Base-by-base conservation (phyloP, 2,113 vertebrate species). In the Phalacrocorax aristotelis region DNA sequence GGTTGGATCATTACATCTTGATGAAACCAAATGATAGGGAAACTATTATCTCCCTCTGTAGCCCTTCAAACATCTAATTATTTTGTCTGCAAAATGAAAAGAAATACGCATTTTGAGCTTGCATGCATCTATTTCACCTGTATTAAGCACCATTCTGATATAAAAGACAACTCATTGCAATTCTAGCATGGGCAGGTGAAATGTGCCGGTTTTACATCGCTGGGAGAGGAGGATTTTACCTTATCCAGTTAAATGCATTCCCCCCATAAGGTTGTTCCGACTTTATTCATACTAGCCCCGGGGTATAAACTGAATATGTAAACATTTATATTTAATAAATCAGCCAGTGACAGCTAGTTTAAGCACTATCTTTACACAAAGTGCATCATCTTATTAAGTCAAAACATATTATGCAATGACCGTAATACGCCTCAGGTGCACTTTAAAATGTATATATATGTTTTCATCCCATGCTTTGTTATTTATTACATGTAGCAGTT, bases 281-380 rank as follows among this genome's bases (percentile, higher is more conserved):
- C 40, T 49, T 82, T 60, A 89, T 87, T 87, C 86, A 40, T 87
- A 18, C 42, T 19, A 83, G 61, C 90, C 74, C 29, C 16, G 14
- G 64, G 91, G 44, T 26, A 90, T 62, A 44, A 90, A 91, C 68
- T 9, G 55, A 30, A 58, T 94, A 90, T 93, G 90, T 75, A 96
- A 96, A 95, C 81, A 95, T 95, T 97, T 95, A 83, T 72, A 94
- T 94, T 93, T 64, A 91, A 91, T 96, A 93, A 95, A 94, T 92
- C 84, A 87, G 89, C 26, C 72, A 72, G 84, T 30, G 22, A 61
- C 77, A 91, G 51, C 71, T 77, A 34, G 51, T 88, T 83, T 69
- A 61, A 93, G 48, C 29, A 3, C 87, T 51, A 57, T 76, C 95
- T 91, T 93, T 75, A 64, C 44, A 0, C 69, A 83, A 95, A 96